phyloP scores from a whole-genome alignment of 2,797 vertebrate species.

The Muscicapa comitata region DNA sequence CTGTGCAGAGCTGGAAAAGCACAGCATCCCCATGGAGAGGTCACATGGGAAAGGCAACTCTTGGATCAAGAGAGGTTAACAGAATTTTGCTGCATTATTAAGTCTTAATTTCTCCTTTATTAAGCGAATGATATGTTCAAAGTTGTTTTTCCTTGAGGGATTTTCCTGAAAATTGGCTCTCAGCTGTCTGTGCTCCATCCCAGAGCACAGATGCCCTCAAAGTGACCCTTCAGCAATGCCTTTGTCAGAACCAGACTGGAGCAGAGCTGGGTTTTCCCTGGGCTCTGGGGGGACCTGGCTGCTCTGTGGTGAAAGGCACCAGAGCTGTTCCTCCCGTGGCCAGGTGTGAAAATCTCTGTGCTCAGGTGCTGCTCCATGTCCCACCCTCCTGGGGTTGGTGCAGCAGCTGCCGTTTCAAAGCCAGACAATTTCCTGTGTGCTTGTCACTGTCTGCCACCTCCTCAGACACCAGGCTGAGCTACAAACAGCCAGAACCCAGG shows the following conservation, averaged over 20 bases:
- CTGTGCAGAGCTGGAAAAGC: neutral
- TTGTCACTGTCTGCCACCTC: neutral
- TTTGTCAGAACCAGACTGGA: neutral
- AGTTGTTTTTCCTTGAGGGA: conserved; percentile 70
- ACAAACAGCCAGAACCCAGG: neutral
- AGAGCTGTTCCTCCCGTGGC: neutral
- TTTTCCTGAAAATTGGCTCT: conserved; percentile 70
- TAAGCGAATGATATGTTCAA: conserved; percentile 63
- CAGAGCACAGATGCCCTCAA: neutral
- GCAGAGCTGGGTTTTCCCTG: neutral
- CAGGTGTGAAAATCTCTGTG: neutral
- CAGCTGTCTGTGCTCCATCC: conserved; percentile 22
- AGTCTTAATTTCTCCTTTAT: conserved; percentile 77
- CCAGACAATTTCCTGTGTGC: neutral
- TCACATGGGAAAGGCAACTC: conserved; percentile 30
- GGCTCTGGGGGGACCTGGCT: neutral
- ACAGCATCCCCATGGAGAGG: conserved; percentile 33
- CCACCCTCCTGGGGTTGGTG: neutral
- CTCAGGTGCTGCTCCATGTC: neutral
- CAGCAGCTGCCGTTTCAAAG: neutral
- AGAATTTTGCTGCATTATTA: conserved; percentile 75
- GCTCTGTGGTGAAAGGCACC: neutral
- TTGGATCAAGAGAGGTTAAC: conserved; percentile 76
- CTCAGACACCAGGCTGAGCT: neutral
- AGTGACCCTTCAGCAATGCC: neutral